phyloP scores from a whole-genome alignment of 2,888 invertebrate genomes.

The Cryptosula pallasiana region DNA sequence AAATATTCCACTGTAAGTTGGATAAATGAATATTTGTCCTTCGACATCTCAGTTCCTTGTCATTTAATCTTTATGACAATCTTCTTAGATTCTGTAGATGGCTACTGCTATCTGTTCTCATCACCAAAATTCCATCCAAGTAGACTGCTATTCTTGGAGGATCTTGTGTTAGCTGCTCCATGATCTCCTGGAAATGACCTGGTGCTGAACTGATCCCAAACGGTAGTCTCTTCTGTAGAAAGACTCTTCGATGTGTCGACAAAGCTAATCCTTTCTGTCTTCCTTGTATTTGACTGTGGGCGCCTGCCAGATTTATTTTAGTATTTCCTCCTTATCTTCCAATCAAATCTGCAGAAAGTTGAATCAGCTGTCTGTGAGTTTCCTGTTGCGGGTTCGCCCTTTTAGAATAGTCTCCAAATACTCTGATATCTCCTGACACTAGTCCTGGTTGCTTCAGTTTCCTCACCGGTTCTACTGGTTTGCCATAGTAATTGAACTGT shows the following conservation, averaged over 20 bases:
- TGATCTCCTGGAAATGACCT: slow-evolving; percentile 32
- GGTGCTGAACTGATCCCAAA: slow-evolving; percentile 33
- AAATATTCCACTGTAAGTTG: slow-evolving; percentile 23
- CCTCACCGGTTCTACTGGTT: slow-evolving; percentile 28
- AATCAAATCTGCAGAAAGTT: slow-evolving; percentile 28
- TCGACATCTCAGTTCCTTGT: slow-evolving; percentile 23
- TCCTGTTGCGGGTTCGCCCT: slow-evolving; percentile 29
- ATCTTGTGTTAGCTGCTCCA: slow-evolving; percentile 33
- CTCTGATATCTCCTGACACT: not conserved
- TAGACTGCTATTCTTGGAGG: slow-evolving; percentile 31
- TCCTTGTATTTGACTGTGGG: slow-evolving; percentile 29
- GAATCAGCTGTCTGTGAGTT: slow-evolving; percentile 29
- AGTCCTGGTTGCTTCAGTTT: slow-evolving; percentile 24
- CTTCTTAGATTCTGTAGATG: slow-evolving; percentile 30
- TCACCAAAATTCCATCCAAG: slow-evolving; percentile 34
- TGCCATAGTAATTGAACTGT: slow-evolving; percentile 28
- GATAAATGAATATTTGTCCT: slow-evolving; percentile 23
- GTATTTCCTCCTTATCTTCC: slow-evolving; percentile 28
- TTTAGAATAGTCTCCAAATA: slow-evolving; percentile 31
- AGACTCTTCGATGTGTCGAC: slow-evolving; percentile 31
- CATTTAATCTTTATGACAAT: slow-evolving; percentile 29
- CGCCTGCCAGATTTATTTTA: slow-evolving; percentile 32
- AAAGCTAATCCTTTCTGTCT: slow-evolving; percentile 28
- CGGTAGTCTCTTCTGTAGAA: slow-evolving; percentile 32
- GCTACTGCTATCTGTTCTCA: slow-evolving; percentile 28